Conservation (phyloP, 35 echinoderm and acorn worm genomes). For the Apostichopus parvimensis region DNA sequence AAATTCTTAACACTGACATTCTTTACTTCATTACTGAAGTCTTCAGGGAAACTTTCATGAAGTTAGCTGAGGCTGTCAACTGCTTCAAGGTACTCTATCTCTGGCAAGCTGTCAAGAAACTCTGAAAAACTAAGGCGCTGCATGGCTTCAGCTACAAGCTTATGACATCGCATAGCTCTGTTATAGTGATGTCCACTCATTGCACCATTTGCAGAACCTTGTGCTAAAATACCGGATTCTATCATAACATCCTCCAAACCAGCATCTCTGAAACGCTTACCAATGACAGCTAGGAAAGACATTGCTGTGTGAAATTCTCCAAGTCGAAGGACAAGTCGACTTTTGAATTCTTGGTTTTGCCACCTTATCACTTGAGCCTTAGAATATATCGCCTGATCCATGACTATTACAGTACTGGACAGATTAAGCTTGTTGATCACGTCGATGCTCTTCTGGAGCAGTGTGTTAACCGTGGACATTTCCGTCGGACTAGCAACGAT, state of each 20-base stretch:
- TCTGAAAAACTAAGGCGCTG: no score
- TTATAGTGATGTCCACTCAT: slow-evolving; percentile 65
- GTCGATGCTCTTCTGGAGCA: slow-evolving; percentile 42
- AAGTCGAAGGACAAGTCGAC: no score
- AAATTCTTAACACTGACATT: neutral
- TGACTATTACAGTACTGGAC: neutral
- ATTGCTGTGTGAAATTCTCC: slow-evolving; percentile 76
- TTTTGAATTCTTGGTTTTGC: slow-evolving; percentile 59
- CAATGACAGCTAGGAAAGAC: slow-evolving; percentile 65
- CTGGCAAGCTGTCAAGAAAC: no score
- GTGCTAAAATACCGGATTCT: slow-evolving; percentile 56
- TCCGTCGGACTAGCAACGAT: slow-evolving; percentile 77
- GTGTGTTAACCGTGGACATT: slow-evolving; percentile 62
- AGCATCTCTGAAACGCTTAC: slow-evolving; percentile 78
- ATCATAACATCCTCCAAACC: slow-evolving; percentile 70
- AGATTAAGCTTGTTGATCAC: neutral
- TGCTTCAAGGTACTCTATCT: no score
- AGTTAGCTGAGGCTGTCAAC: no score
- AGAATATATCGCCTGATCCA: slow-evolving; percentile 48
- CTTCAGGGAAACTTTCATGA: neutral
- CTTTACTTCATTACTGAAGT: neutral
- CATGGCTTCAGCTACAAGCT: neutral
- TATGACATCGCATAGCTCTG: slow-evolving; percentile 15
- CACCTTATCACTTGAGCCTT: slow-evolving; percentile 80
- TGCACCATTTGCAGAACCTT: slow-evolving; percentile 61